These are phyloP conservation scores for Catonia carolina DNA, from an alignment of 2,888 invertebrate species.

Conservation along the genomic window DNA sequence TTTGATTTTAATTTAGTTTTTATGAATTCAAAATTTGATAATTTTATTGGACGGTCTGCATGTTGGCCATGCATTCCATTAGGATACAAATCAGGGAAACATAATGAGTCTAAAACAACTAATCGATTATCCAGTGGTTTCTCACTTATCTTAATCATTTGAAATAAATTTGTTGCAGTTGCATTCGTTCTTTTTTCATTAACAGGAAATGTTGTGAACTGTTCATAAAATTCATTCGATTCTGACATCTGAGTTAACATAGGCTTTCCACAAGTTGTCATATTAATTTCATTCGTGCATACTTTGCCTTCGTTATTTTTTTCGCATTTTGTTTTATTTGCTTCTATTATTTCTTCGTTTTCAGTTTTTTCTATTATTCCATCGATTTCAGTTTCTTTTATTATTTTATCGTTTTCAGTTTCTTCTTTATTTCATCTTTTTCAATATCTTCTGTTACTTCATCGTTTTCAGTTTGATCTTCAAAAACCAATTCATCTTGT, in stretches of 20 bases:
- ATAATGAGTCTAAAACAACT: constrained; percentile 22
- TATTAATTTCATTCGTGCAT: too few relatives aligned
- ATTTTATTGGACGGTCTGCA: constrained; percentile 10
- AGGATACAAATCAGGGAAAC: constrained; percentile 29
- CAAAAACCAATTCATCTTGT: neutral
- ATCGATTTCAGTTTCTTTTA: too few relatives aligned
- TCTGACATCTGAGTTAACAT: too few relatives aligned
- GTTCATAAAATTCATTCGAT: constrained; percentile 26
- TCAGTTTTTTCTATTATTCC: too few relatives aligned
- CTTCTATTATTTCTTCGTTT: too few relatives aligned
- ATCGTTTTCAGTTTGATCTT: too few relatives aligned
- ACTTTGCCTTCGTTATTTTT: too few relatives aligned
- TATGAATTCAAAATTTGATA: constrained; percentile 33
- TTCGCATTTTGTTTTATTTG: too few relatives aligned
- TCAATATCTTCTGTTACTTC: too few relatives aligned
- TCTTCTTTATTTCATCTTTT: too few relatives aligned
- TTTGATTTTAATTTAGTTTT: constrained; percentile 33
- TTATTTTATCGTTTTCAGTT: too few relatives aligned
- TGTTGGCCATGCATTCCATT: constrained; percentile 32
- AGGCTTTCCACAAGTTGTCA: too few relatives aligned
- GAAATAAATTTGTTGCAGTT: constrained; percentile 31
- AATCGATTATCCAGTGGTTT: constrained; percentile 31
- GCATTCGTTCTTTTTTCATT: constrained; percentile 31
- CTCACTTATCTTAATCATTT: constrained; percentile 32
- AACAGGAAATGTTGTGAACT: constrained; percentile 32